Evolutionary conservation across 2,113 vertebrate species (phyloP).

Genomic region (Carassius carassius): DNA sequence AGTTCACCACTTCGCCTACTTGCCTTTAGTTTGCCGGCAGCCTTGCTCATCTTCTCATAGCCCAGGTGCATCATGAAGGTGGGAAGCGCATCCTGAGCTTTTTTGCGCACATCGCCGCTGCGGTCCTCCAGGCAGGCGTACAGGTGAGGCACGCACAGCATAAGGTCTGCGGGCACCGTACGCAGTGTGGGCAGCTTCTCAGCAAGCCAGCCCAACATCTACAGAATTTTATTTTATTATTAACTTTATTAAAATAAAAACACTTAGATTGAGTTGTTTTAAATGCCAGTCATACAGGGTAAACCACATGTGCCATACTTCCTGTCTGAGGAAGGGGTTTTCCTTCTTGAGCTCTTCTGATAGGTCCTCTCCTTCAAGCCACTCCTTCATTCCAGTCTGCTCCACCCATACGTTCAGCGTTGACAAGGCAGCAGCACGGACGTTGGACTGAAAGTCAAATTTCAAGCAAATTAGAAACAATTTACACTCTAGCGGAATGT

Average conservation of each 20-base stretch:
- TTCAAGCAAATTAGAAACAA: constrained; percentile 28
- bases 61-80: constrained; percentile 98
- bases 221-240: constrained; percentile 23
- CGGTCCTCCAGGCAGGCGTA: constrained; percentile 93
- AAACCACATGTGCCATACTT: constrained; percentile 53
- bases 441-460: constrained; percentile 75
- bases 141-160: constrained; percentile 86
- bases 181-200: constrained; percentile 90
- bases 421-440: constrained; percentile 85
- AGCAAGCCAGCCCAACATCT: constrained; percentile 93
- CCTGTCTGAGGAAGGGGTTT: constrained; percentile 95
- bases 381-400: constrained; percentile 97
- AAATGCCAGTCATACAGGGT: no score
- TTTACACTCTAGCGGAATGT: not conserved
- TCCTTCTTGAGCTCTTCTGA: constrained; percentile 97
- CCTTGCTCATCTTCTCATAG: constrained; percentile 95
- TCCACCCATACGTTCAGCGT: constrained; percentile 94
- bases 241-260: no score
- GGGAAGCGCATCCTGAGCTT: constrained; percentile 92
- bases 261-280: no score
- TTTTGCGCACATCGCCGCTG: constrained; percentile 96
- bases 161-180: constrained; percentile 84
- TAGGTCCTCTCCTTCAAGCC: constrained; percentile 95
- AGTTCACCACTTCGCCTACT: constrained; percentile 62
- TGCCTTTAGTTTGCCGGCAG: constrained; percentile 88